Base-by-base conservation (phyloP, 2,888 invertebrate genomes). In the Taphrorychus bicolor region DNA sequence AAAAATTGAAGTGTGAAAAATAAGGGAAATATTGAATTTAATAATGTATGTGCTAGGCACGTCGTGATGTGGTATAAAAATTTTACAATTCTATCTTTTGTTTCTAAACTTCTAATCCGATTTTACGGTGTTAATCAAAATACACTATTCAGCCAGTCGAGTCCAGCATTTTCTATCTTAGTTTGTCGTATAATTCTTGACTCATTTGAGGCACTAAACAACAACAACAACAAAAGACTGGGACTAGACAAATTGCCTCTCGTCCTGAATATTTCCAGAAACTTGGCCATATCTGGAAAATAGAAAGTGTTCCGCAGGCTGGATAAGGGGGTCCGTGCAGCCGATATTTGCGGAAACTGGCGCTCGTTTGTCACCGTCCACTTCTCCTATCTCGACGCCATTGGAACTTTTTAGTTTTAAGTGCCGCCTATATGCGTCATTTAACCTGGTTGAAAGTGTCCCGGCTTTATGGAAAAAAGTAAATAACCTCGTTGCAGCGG, bases 371-470 rank as follows among this genome's bases (percentile, higher is more conserved):
- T 58, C 58, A 58, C 58, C 58, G 58, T 48, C 48, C 45, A 48
- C 58, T 58, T 58, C 45, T 4, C 48, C 58, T 58, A 58, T 58
- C 58, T 58, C 18, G 48, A 42, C 58, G 42, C 45, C 58, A 58
- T 58, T 58, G 22, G 19, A 58, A 58, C 58, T 58, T 58, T 58
- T 58, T 58, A 22, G 45, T 45, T 45, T 58, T 58, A 48, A 58
- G 58, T 58, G 58, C 58, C 56, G 56, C 56, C 56, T 56, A 56
- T 32, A 40, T 56, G 56, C 56, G 56, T 41, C 56, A 56, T 56
- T 56, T 56, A 56, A 56, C 40, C 40, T 32, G 19, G 32, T 32
- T 56, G 40, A 56, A 41, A 56, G 40, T 56, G 56, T 56, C 56
- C 56, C 41, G 40, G 40, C 40, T 40, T 40, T 40, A 56, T 56